Evolutionary conservation across 2,888 invertebrate genomes (phyloP), one percentile per base, ranked within the genome.

Genomic region (Tupiocoris notatus): DNA sequence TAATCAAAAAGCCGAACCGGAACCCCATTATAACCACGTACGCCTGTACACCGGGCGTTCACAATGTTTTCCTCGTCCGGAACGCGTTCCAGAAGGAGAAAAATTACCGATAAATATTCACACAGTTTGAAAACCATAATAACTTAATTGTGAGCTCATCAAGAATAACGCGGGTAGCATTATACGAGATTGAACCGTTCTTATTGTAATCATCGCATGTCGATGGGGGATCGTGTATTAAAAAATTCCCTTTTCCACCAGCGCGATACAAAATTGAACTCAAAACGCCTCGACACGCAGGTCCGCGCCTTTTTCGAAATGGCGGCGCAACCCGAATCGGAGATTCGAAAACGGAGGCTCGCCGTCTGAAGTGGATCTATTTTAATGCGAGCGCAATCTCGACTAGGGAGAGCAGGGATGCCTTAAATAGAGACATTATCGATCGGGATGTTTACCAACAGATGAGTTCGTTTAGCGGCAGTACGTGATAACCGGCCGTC

Each of bases 381-480:
- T 67, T 67, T 57, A 54, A 67, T 57, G 23, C 65, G n/a, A n/a
- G n/a, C 67, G 56, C 57, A 57, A 67, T 67, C 67, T 67, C 39
- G 39, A 63, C 63, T 23, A 24, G 65, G 67, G 22, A 67, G 67
- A 56, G 39, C 54, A 39, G 12, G 39, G 56, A 20, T n/a, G 56
- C 56, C 56, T 56, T 57, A 67, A 67, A 67, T 67, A 57, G 67
- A 67, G 67, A 67, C 67, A 67, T 67, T 67, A 67, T 67, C 67
- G 57, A 56, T 20, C 39, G 57, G 22, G 6, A 57, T 67, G 67
- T 67, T 67, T 67, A 67, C 67, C 25, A 65, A 65, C 65, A 65
- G 65, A 65, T 65, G 65, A 65, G 65, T 39, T 39, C 39, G 12
- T 65, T 65, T 39, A 24, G 18, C n/a, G 64, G 64, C n/a, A 24